Percentiles rank a stretch among this genome's conserved stretches.
phyloP scores from a whole-genome alignment of 2,888 invertebrate species.

The Cerastis rubricosa region DNA sequence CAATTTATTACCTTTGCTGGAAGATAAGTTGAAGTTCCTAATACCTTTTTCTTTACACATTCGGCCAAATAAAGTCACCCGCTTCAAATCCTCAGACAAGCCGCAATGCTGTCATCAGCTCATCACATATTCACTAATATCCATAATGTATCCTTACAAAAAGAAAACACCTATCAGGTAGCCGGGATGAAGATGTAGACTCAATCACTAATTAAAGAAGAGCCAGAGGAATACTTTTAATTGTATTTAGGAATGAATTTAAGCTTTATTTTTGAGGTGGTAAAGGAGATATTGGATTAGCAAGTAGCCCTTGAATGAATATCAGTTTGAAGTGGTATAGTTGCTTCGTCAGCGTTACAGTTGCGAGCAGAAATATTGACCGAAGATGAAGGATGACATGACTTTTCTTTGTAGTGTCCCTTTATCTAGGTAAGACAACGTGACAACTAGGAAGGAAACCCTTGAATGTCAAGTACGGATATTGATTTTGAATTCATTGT shows the following conservation, averaged over 20 bases:
- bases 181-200: constrained; percentile 73
- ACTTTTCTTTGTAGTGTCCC: not conserved
- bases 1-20: no score
- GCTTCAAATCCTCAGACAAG: constrained; percentile 2
- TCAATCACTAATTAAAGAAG: constrained; percentile 77
- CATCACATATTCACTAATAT: constrained; percentile 62
- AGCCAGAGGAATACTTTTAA: constrained; percentile 8
- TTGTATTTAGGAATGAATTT: not conserved
- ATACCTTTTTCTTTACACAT: not conserved
- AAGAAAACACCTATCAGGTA: constrained; percentile 74
- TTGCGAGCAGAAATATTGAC: constrained; percentile 35
- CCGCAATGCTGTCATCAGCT: constrained; percentile 56
- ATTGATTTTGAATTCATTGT: not conserved
- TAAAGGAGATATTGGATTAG: constrained; percentile 20
- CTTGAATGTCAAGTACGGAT: not conserved
- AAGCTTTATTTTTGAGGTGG: not conserved
- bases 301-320: constrained; percentile 23
- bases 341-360: constrained; percentile 67
- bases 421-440: not conserved
- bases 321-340: constrained; percentile 50
- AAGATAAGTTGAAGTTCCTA: not conserved
- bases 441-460: not conserved
- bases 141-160: constrained; percentile 68
- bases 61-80: not conserved
- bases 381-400: not conserved